Evolutionary conservation across 2,113 vertebrate genomes (phyloP), one percentile per base, ranked within the genome.

Genomic region (Arenaria interpres): DNA sequence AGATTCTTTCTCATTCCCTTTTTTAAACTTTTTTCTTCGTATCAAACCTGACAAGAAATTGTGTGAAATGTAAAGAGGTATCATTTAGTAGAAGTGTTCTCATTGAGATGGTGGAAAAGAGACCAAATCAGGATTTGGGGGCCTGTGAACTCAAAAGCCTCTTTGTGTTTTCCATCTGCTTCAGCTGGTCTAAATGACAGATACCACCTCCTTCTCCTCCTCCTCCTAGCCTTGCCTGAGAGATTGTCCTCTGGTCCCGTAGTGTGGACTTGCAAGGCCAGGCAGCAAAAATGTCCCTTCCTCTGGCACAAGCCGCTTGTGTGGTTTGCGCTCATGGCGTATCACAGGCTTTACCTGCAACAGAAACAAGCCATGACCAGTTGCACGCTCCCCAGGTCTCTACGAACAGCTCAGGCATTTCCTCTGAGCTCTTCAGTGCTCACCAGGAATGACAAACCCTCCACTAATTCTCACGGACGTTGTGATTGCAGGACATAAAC

Each of bases 401-500:
- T 41, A 19, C 0, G 5, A 41, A 20, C 17, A 84, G 51, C 67
- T 39, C 7, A 5, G 48, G 24, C 24, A 5, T 87, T 95, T 88
- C 21, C 45, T 57, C 9, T 63, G 91, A 91, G 76, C 63, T 32
- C 25, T 54, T 84, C 43, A 37, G 32, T 21, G 30, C 78, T 89
- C 48, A 14, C 53, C 27, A 48, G 60, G 64, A 94, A 45, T 72
- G 83, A 51, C 76, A 83, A 88, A 88, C 80, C 68, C 74, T 30
- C 27, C 0, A 0, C 92, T 97, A 91, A 97, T 57, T 30, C 56
- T 88, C 5, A 2, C 53, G 81, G 84, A 32, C 5, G 2, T 81
- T 98, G 81, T 97, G 95, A 88, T 98, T 98, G 39, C 97, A 99
- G 99, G 99, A 99, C 97, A 99, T 99, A 82, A 98, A 98, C 1